Base-by-base conservation (phyloP, 2,888 invertebrate genomes). In the Pharmacophagus antenor region DNA sequence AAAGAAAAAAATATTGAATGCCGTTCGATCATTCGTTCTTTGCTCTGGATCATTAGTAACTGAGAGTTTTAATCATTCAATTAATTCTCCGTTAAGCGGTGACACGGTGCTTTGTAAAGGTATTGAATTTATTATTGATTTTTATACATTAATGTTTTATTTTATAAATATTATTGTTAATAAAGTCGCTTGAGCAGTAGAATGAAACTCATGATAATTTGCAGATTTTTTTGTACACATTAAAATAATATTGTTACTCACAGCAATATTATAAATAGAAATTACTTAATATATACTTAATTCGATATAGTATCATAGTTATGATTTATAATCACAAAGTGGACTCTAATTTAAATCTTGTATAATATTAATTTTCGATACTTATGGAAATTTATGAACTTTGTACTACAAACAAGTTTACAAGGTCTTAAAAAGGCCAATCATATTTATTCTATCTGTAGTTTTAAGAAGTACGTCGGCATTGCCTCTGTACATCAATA, bases 361-460 rank as follows among this genome's bases (percentile, higher is more conserved):
- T 44, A 27, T 18, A 8, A 6, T 18, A 18, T 18, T 42, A 20
- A 42, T 8, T 8, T 7, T 37, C 15, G 37, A 21, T 25, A 49
- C 17, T 15, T 50, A 27, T 25, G 25, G 21, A 55, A 60, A 62
- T 50, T 31, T 22, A 50, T 63, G 66, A 59, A 63, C 63, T 61
- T 62, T 62, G 61, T 58, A 65, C 65, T 21, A 25, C 54, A 57
- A 65, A 63, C 60, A 51, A 55, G 65, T 63, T 62, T 54, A n/a
- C 58, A 49, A 54, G 58, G 48, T 49, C 49, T 46, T 41, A 44
- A 37, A 37, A 37, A 37, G n/a, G 37, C 37, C 37, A 5, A 3
- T 37, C 15, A 31, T 31, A n/a, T 6, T 10, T 37, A n/a, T 37
- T 8, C 37, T n/a, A n/a, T 5, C n/a, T 2, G 15, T 2, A n/a